Base-by-base conservation (phyloP, 2,888 invertebrate species). In the Deilephila porcellus region DNA sequence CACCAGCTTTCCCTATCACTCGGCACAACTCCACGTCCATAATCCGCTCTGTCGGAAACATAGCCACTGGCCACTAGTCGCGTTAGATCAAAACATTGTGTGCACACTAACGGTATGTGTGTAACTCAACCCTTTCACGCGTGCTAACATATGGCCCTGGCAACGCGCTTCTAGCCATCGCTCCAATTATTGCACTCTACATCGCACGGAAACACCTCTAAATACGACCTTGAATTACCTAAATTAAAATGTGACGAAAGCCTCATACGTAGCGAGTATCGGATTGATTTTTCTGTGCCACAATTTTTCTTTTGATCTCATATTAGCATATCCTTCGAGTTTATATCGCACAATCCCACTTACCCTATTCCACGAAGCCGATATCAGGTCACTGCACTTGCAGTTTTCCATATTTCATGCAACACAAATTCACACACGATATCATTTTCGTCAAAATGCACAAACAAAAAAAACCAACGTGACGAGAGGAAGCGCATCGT, bases 401-500 rank as follows among this genome's bases (percentile, higher is more conserved):
- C 90, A 89, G 92, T 86, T 93, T 92, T 95, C 95, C 95, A 93
- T 94, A 92, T 89, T 93, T 92, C 86, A 88, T 85, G 85, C 88
- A 90, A 88, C 90, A 88, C 84, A 93, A 90, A 91, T 88, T 94
- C 93, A 95, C 95, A 95, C 93, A 89, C 95, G 92, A 92, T 90
- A 93, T 87, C 93, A 95, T 94, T 92, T 91, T 92, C 93, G 93
- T 90, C 90, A 90, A 90, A 90, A 88, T 91, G 90, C 91, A 93
- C 91, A 92, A 93, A 93, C 90, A 94, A 93, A 94, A 95, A 95
- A 95, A 93, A 92, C 92, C 95, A 95, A 95, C 93, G 90, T 95
- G 95, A 96, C 96, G 96, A 97, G 96, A 97, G 97, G 97, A 96
- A 97, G 96, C 96, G 96, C 97, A 97, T 97, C 96, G 95, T 96